A percentile compares a stretch with the other conserved stretches of the same genome.
Evolutionary conservation across 2,113 vertebrate genomes (phyloP).

Genomic region (Tringa solitaria): DNA sequence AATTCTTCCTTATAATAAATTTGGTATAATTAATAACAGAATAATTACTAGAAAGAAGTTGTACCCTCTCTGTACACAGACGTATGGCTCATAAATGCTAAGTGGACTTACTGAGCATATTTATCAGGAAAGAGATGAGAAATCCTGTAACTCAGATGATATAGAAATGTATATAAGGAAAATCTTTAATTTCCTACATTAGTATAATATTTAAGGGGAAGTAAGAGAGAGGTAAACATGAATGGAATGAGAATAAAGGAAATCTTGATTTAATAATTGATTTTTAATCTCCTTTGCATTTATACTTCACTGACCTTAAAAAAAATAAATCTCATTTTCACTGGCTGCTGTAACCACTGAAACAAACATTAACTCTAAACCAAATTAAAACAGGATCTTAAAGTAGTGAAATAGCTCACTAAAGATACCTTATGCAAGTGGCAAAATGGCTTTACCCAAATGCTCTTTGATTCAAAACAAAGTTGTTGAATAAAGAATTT

Average conservation of each 20-base stretch:
- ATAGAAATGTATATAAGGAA: background rate
- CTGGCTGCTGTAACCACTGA: background rate
- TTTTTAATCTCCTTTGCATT: constrained; percentile 23
- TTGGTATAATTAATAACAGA: background rate
- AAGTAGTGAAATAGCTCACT: background rate
- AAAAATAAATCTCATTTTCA: background rate
- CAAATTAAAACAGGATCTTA: background rate
- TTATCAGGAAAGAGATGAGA: background rate
- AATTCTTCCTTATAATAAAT: background rate
- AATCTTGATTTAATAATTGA: constrained; percentile 28
- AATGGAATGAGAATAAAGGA: background rate
- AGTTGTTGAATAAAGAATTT: background rate
- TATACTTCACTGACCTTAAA: constrained; percentile 9
- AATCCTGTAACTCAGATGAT: background rate
- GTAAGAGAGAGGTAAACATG: background rate
- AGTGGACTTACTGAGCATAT: background rate
- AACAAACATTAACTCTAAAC: constrained; percentile 12
- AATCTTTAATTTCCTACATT: constrained; percentile 13
- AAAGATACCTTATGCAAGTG: background rate
- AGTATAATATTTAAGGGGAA: background rate
- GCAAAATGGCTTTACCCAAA: background rate
- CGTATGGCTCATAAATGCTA: background rate
- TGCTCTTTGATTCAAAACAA: background rate
- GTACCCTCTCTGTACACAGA: background rate
- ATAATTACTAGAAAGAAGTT: background rate